Base-by-base conservation (phyloP, 2,797 vertebrate species). In the Anniella stebbinsi region DNA sequence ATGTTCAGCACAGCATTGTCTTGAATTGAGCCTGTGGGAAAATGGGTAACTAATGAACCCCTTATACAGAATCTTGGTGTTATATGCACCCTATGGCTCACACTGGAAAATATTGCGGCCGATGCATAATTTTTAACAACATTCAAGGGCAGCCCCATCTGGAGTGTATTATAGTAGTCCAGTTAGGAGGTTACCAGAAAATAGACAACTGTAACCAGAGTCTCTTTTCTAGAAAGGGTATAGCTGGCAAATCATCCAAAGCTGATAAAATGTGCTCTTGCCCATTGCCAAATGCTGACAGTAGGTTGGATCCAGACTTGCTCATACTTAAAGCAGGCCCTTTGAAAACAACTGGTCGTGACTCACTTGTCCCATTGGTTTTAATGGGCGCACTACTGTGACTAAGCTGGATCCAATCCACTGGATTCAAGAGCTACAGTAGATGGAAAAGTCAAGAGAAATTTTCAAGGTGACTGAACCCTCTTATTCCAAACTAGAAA, bases 401-500 rank as follows among this genome's bases (percentile, higher is more conserved):
- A 81, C 80, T 60, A 81, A 81, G 54, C 45, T 77, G 45, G 77
- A 80, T 80, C 30, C 30, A 54, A 54, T 80, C 48, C 23, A 3
- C 51, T 51, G 33, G 51, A 1, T 45, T 60, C 28, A 57, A 72
- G 23, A 41, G n/a, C 57, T 51, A 18, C 18, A 87, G 10, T 69
- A 87, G 76, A 80, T 25, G 60, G 8, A 45, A 67, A 69, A 57
- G 33, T 69, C 38, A 66, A 70, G 25, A 75, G 57, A 28, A 48
- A 76, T 66, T n/a, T 66, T 84, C 41, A 82, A 41, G 25, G 36
- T 73, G 28, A 36, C 1, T 70, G 36, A 73, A 83, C 17, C 45
- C 33, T 63, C 69, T 82, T 88, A 63, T 83, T 88, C 75, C 38
- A 66, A 45, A 83, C 41, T 88, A 60, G 36, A 72, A 82, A 82